Conservation (phyloP, 2,113 vertebrate species). For the Acanthisitta chloris region DNA sequence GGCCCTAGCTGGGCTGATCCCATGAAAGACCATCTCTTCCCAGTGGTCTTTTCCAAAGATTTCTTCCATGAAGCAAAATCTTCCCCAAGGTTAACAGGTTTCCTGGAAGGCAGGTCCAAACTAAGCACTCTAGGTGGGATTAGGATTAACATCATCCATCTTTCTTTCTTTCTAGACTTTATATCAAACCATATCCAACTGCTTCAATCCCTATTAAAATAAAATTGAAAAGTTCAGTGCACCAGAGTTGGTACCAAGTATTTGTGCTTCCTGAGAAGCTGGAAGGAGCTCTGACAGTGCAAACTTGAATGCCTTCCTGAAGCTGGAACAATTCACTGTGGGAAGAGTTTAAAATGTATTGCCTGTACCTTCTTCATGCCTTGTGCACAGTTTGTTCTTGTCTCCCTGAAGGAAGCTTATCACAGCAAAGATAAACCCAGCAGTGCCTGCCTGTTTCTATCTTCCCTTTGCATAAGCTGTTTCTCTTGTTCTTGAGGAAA, state of each 20-base stretch:
- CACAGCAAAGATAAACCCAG: slow-evolving; percentile 14
- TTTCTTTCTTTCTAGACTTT: neutral
- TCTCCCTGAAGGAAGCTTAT: slow-evolving; percentile 22
- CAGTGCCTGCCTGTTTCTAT: neutral
- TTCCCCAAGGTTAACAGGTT: neutral
- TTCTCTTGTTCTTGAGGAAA: neutral
- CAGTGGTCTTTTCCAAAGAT: neutral
- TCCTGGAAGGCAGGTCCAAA: neutral
- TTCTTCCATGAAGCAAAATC: neutral
- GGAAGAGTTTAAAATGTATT: neutral
- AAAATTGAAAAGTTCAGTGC: neutral
- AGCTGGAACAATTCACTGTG: neutral
- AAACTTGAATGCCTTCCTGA: neutral
- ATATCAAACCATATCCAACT: neutral
- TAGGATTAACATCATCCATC: neutral
- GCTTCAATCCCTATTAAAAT: neutral
- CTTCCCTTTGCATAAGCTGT: neutral
- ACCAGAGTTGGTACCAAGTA: neutral
- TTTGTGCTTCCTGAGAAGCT: neutral
- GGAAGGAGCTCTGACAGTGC: neutral
- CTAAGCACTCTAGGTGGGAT: neutral
- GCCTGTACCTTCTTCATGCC: neutral
- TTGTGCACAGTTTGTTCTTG: neutral
- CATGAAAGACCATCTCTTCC: neutral
- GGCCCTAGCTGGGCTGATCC: neutral